phyloP scores from a whole-genome alignment of 2,888 invertebrate genomes.

The Cephus nigrinus region DNA sequence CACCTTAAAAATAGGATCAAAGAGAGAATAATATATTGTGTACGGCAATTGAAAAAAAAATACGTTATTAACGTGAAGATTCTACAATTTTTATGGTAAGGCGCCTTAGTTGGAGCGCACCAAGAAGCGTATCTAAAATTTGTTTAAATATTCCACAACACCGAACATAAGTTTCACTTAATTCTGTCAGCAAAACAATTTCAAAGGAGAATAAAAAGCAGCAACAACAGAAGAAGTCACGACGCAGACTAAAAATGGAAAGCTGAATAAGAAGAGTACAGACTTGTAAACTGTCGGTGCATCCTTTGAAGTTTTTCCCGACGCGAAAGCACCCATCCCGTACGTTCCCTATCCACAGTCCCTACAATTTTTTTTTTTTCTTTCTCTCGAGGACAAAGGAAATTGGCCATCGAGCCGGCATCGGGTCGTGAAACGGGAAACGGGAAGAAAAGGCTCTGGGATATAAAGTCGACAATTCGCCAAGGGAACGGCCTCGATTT shows the following conservation, averaged over 20 bases:
- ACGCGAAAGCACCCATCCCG: background rate
- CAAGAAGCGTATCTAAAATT: no score
- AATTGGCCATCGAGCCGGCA: background rate
- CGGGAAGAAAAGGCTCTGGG: constrained; percentile 16
- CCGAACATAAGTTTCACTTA: background rate
- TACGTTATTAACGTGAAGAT: no score
- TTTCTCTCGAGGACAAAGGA: background rate
- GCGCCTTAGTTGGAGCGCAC: no score
- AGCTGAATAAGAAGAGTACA: background rate
- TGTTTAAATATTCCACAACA: background rate
- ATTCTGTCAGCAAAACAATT: background rate
- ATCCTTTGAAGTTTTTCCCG: background rate
- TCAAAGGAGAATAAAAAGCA: background rate
- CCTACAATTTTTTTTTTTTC: background rate
- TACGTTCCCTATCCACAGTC: background rate
- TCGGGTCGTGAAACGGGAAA: constrained; percentile 4
- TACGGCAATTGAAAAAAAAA: no score
- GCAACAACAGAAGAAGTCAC: background rate
- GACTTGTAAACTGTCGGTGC: background rate
- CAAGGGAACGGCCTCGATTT: constrained; percentile 46
- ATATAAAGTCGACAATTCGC: constrained; percentile 38
- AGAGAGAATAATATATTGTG: no score
- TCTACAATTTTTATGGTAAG: no score
- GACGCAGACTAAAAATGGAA: background rate
- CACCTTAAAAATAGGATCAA: no score